Base-by-base conservation (phyloP, 2,113 vertebrate genomes). In the Merops nubicus region DNA sequence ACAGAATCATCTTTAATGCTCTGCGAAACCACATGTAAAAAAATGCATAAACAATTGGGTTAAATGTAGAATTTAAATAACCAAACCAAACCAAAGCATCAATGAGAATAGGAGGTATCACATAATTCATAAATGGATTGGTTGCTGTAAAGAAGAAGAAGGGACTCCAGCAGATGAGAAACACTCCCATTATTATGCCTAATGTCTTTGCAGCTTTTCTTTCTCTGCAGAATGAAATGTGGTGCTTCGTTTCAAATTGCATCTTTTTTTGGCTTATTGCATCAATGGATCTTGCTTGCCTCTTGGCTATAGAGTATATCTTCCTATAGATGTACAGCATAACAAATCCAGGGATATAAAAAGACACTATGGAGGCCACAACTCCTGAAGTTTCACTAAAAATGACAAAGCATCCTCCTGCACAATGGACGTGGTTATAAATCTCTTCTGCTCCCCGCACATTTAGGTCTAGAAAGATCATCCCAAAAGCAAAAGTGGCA, bases 51-150 rank as follows among this genome's bases (percentile, higher is more conserved):
- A 99, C 93, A 78, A 99, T 92, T 67, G 98, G 98, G 70, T 99
- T 99, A 59, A 98, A 97, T 9, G 97, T 97, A 48, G 98, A 99
- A 91, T 99, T 99, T 81, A 99, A 97, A 69, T 99, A 99, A 57
- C 98, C 99, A 82, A 98, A 97, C 98, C 99, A 99, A 85, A 98
- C 93, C 69, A 98, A 88, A 47, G 91, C 90, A 85, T 99, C 98
- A 54, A 96, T 97, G 85, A 98, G 53, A 76, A 97, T 4, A 19
- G 97, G 95, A 17, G 98, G 98, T 48, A 97, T 94, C 21, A 90
- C 34, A 4, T 99, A 98, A 62, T 96, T 97, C 85, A 97, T 92
- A 84, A 98, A 98, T 29, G 98, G 98, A 80, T 98, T 97, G 11
- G 96, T 95, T 63, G 96, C 93, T 36, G 96, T 98, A 82, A 98